Evolutionary conservation across 1,140 invertebrate genomes (phyloP).

Genomic region (Papilio aristodemus): DNA sequence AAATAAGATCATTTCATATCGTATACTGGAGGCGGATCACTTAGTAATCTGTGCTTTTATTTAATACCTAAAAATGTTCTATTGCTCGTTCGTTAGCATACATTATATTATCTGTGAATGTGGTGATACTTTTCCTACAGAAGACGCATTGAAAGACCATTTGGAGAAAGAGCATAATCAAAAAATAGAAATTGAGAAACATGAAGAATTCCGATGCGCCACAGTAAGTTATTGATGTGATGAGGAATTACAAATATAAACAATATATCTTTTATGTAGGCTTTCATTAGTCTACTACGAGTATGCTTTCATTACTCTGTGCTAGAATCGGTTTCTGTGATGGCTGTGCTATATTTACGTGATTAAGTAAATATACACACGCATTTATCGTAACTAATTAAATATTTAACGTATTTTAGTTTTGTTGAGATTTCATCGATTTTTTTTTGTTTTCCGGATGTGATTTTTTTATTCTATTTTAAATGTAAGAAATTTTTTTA

Average conservation of each 20-base stretch:
- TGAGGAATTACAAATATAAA: not conserved
- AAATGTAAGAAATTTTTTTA: not conserved
- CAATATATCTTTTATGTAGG: not conserved
- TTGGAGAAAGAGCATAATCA: slow-evolving; percentile 55
- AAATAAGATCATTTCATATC: slow-evolving; percentile 28
- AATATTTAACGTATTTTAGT: not conserved
- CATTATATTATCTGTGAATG: slow-evolving; percentile 75
- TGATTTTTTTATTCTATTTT: not conserved
- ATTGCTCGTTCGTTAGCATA: slow-evolving; percentile 70
- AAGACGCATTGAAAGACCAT: slow-evolving; percentile 58
- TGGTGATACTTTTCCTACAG: slow-evolving; percentile 65
- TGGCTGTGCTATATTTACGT: not conserved
- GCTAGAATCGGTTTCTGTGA: slow-evolving; percentile 4
- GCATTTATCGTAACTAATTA: not conserved
- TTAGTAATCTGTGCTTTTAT: slow-evolving; percentile 47
- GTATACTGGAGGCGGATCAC: slow-evolving; percentile 33
- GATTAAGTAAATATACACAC: not conserved
- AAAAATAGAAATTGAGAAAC: slow-evolving; percentile 35
- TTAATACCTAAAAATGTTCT: slow-evolving; percentile 54
- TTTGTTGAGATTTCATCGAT: not conserved
- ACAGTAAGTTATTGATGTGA: slow-evolving; percentile 35
- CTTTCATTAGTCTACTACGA: slow-evolving; percentile 10
- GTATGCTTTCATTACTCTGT: slow-evolving; percentile 26
- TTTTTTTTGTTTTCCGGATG: not conserved
- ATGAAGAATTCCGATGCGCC: slow-evolving; percentile 36